Percentiles rank a stretch among this genome's conserved stretches.
These are phyloP conservation scores for Cettia cetti DNA, from an alignment of 2,113 vertebrate species.

Conservation along the genomic window DNA sequence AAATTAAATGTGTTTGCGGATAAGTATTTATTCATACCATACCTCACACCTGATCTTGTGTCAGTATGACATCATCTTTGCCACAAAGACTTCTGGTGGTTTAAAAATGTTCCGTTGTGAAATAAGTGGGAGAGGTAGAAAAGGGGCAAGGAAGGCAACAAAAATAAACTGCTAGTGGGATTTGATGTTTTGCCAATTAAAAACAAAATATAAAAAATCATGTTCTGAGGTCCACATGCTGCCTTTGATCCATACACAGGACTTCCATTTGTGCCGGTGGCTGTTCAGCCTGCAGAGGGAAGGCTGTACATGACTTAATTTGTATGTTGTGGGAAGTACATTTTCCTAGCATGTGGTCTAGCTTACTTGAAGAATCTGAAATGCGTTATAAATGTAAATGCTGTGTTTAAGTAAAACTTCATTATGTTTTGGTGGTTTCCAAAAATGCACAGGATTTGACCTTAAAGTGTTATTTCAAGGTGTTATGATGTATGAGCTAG, in stretches of 20 bases:
- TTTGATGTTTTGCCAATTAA: slow-evolving; percentile 55
- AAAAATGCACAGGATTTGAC: slow-evolving; percentile 47
- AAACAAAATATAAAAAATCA: slow-evolving; percentile 22
- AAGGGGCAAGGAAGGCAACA: slow-evolving; percentile 22
- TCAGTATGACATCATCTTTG: slow-evolving; percentile 62
- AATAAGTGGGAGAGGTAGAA: slow-evolving; percentile 42
- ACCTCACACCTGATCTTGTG: slow-evolving; percentile 70
- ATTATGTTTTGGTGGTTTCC: slow-evolving; percentile 59
- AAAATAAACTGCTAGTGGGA: slow-evolving; percentile 50
- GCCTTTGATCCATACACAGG: slow-evolving; percentile 50
- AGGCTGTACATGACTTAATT: slow-evolving; percentile 54
- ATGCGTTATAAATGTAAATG: slow-evolving; percentile 62
- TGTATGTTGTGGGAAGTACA: slow-evolving; percentile 50
- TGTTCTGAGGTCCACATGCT: slow-evolving; percentile 39
- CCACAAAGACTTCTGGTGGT: slow-evolving; percentile 54
- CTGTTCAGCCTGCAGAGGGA: neutral
- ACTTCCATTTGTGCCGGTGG: slow-evolving; percentile 41
- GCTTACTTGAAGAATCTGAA: slow-evolving; percentile 46
- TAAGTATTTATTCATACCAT: slow-evolving; percentile 71
- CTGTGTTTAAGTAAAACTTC: slow-evolving; percentile 65
- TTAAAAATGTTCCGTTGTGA: slow-evolving; percentile 60
- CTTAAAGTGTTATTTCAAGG: slow-evolving; percentile 56
- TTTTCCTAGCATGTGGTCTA: slow-evolving; percentile 58
- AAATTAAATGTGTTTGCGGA: slow-evolving; percentile 63
- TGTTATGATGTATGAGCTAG: slow-evolving; percentile 61